phyloP scores from a whole-genome alignment of 2,888 invertebrate species.

The Leptopterna dolabrata region DNA sequence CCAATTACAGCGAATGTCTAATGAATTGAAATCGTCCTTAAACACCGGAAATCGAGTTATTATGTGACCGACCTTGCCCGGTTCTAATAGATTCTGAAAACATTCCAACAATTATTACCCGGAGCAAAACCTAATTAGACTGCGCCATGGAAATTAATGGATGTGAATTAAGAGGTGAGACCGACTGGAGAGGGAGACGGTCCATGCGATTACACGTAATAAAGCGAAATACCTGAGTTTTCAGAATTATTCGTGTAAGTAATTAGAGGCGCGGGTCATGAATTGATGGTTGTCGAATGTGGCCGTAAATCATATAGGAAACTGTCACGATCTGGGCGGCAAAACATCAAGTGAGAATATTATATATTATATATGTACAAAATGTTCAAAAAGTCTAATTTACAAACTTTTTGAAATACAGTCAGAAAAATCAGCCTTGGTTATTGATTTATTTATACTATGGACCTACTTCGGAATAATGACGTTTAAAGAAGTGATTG shows the following conservation, averaged over 20 bases:
- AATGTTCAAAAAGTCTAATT: no score
- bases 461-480: no score
- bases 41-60: conserved; percentile 31
- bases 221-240: not conserved
- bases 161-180: not conserved
- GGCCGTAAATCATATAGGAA: no score
- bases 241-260: not conserved
- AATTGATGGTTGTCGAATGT: no score
- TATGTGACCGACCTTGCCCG: conserved; percentile 36
- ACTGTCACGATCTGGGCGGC: no score
- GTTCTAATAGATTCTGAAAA: conserved; percentile 4
- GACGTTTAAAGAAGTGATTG: no score
- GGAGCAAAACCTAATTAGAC: not conserved
- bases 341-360: no score
- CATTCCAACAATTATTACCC: not conserved
- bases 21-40: conserved; percentile 28
- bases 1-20: conserved; percentile 17
- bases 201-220: not conserved
- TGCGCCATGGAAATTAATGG: not conserved
- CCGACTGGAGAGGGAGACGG: not conserved
- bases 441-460: no score
- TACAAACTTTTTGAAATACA: no score
- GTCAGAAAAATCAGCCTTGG: no score
- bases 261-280: no score
- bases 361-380: no score